Evolutionary conservation across 2,888 invertebrate genomes (phyloP).

Genomic region (Eilema caniola): DNA sequence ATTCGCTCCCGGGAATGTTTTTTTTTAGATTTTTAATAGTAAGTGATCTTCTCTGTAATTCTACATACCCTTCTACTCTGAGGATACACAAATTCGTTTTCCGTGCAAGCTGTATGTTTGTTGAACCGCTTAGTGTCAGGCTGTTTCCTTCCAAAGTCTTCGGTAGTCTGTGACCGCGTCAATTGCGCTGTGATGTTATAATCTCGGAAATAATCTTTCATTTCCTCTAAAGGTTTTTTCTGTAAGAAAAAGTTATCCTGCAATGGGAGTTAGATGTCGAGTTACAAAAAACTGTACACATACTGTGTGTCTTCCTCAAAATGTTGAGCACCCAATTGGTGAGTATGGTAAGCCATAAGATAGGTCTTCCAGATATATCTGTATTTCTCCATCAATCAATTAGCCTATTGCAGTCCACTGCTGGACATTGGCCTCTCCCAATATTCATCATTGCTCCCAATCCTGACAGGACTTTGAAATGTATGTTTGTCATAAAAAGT

Average conservation of each 20-base stretch:
- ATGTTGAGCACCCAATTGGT: too few relatives aligned
- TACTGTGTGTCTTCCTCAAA: not conserved
- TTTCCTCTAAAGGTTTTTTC: constrained; percentile 63
- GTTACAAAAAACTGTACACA: too few relatives aligned
- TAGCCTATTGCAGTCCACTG: too few relatives aligned
- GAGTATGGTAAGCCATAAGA: too few relatives aligned
- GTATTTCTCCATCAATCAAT: too few relatives aligned
- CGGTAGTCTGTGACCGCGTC: constrained; percentile 64
- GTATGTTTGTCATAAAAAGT: too few relatives aligned
- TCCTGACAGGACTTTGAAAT: too few relatives aligned
- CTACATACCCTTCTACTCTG: constrained; percentile 65
- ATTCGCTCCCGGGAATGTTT: too few relatives aligned
- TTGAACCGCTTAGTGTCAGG: constrained; percentile 67
- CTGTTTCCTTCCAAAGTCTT: constrained; percentile 67
- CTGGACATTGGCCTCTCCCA: too few relatives aligned
- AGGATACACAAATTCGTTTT: constrained; percentile 73
- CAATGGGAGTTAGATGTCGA: not conserved
- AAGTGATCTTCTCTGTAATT: too few relatives aligned
- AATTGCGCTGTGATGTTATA: constrained; percentile 68
- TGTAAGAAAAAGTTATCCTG: constrained; percentile 34
- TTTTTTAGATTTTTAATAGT: not conserved
- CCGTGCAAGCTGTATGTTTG: constrained; percentile 68
- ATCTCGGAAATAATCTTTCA: constrained; percentile 67
- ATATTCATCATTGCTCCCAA: too few relatives aligned
- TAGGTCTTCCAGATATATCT: too few relatives aligned